A percentile compares a stretch with the other conserved stretches of the same genome.
Conservation (phyloP, 2,888 invertebrate genomes). For the Calameuta pallipes region DNA sequence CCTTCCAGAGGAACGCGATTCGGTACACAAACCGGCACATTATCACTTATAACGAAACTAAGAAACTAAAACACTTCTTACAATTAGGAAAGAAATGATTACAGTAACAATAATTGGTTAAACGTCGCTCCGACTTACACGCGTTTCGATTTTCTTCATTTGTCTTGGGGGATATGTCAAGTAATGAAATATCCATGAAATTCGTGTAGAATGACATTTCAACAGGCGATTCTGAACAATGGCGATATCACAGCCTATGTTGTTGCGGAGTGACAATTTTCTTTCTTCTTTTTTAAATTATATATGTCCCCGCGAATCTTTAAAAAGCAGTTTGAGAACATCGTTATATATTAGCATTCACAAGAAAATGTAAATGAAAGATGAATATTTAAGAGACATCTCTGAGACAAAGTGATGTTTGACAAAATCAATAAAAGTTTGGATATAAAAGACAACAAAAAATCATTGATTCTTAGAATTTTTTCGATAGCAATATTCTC, state of each 20-base stretch:
- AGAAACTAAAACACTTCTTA: background rate
- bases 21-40: background rate
- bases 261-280: conserved; percentile 42
- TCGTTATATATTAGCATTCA: conserved; percentile 17
- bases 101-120: background rate
- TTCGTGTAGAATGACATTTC: background rate
- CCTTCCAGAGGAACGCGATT: background rate
- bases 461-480: too few relatives aligned
- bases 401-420: background rate
- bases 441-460: background rate
- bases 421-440: background rate
- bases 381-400: background rate
- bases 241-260: conserved; percentile 44
- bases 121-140: background rate
- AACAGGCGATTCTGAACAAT: conserved; percentile 27
- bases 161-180: background rate
- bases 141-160: background rate
- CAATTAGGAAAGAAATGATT: background rate
- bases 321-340: conserved; percentile 27
- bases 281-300: conserved; percentile 27
- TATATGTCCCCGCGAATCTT: conserved; percentile 37
- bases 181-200: conserved; percentile 1
- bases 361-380: conserved; percentile 17
- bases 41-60: background rate
- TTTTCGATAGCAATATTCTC: too few relatives aligned